Conservation (phyloP, 2,797 vertebrate genomes). For the Halcyon badia region DNA sequence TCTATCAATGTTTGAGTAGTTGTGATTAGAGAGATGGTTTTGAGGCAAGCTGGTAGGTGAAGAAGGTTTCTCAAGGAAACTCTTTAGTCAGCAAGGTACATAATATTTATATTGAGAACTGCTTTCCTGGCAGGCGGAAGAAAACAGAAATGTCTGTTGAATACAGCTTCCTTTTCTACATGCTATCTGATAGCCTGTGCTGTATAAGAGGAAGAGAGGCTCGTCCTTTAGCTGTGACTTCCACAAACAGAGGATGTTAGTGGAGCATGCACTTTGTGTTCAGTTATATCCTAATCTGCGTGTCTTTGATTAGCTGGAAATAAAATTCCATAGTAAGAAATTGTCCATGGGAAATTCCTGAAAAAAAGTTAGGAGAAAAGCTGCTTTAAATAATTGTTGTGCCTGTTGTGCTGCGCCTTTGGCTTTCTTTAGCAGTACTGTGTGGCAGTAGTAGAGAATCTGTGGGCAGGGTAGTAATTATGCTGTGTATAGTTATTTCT, state of each 20-base stretch:
- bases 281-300: rapidly evolving
- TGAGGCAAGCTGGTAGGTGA: background rate
- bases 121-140: background rate
- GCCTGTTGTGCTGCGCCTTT: background rate
- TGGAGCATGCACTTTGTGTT: rapidly evolving
- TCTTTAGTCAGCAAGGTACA: rapidly evolving
- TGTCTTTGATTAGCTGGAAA: background rate
- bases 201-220: rapidly evolving
- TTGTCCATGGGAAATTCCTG: background rate
- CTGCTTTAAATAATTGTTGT: background rate
- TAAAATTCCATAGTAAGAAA: background rate
- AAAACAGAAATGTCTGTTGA: background rate
- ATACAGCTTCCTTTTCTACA: rapidly evolving
- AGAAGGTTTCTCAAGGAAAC: background rate
- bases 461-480: background rate
- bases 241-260: background rate
- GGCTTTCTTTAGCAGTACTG: background rate
- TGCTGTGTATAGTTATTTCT: background rate
- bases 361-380: background rate
- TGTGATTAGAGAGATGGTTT: background rate
- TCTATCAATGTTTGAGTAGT: rapidly evolving
- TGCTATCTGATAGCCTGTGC: background rate
- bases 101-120: background rate
- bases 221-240: background rate
- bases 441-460: background rate